Evolutionary conservation across 2,113 vertebrate genomes (phyloP), one percentile per base, ranked within the genome.

Genomic region (Cyphomyrus plagiostoma): DNA sequence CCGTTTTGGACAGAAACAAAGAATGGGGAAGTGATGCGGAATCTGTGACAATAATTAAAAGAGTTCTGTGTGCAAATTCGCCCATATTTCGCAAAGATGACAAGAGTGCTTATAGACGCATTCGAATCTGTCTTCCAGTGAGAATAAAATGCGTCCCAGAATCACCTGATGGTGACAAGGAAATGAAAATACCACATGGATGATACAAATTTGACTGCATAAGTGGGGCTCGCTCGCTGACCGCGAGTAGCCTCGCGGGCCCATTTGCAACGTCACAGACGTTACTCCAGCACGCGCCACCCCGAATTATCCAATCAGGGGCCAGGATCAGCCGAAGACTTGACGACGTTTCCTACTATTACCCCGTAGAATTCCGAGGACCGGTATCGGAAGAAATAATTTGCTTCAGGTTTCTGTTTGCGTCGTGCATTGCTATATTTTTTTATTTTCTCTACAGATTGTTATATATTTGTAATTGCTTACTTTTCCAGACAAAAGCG

Each of bases 271-370:
- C 95, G 94, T 95, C 89, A 88, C 53, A 2, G 35, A 45, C 42
- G 89, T 86, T 90, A 58, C 92, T 93, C 90, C 90, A 93, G 91
- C 95, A 95, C 97, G 96, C 97, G 96, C 97, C 97, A 97, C 96
- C 95, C 91, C 5, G 5, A 39, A 8, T 50, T 17, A 80, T 84
- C 96, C 97, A 97, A 97, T 96, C 93, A 86, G 89, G 58, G 90
- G 39, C 52, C 56, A 6, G 45, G 56, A 90, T 89, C 26, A 89
- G 74, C 85, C 56, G 26, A 11, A n/a, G n/a, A 3, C 89, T 50
- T 89, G 92, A 95, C 95, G 94, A 94, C 93, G 91, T 8, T 84
- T 1, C 87, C 13, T 23, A 19, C 86, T 66, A 42, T 91, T 94
- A 95, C 96, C 96, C 96, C 94, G 95, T 89, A 93, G 93, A 90